Evolutionary conservation across 2,888 invertebrate genomes (phyloP).

Genomic region (Choreutis nemorana): DNA sequence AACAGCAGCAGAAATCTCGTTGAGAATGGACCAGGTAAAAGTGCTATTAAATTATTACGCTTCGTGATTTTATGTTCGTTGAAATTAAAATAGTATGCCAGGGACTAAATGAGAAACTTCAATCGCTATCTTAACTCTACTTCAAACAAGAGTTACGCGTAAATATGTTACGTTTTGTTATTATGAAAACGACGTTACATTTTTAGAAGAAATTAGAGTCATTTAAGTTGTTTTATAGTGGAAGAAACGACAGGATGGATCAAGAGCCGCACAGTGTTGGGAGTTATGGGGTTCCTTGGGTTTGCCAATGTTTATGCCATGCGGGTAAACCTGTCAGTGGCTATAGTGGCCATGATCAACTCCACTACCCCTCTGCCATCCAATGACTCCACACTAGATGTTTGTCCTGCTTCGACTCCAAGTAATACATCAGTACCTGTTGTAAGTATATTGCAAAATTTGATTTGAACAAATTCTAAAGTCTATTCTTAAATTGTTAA

Average conservation of each 20-base stretch:
- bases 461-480: slow-evolving; percentile 2
- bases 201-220: too few relatives aligned
- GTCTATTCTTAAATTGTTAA: too few relatives aligned
- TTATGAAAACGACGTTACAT: too few relatives aligned
- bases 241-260: slow-evolving; percentile 73
- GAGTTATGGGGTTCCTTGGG: slow-evolving; percentile 86
- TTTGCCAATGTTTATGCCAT: slow-evolving; percentile 91
- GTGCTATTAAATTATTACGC: too few relatives aligned
- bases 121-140: not conserved
- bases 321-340: slow-evolving; percentile 90
- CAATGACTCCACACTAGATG: slow-evolving; percentile 67
- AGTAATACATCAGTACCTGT: slow-evolving; percentile 44
- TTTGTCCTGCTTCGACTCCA: slow-evolving; percentile 60
- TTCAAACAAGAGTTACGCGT: too few relatives aligned
- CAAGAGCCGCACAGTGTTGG: slow-evolving; percentile 79
- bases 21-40: slow-evolving; percentile 36
- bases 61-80: too few relatives aligned
- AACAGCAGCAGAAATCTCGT: slow-evolving; percentile 42
- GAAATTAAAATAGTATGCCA: too few relatives aligned
- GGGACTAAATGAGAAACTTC: too few relatives aligned
- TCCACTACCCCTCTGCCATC: slow-evolving; percentile 68
- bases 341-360: slow-evolving; percentile 95
- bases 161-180: too few relatives aligned
- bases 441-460: slow-evolving; percentile 28
- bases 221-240: too few relatives aligned